Conservation (phyloP, 2,797 vertebrate species). For the Aplochiton taeniatus region DNA sequence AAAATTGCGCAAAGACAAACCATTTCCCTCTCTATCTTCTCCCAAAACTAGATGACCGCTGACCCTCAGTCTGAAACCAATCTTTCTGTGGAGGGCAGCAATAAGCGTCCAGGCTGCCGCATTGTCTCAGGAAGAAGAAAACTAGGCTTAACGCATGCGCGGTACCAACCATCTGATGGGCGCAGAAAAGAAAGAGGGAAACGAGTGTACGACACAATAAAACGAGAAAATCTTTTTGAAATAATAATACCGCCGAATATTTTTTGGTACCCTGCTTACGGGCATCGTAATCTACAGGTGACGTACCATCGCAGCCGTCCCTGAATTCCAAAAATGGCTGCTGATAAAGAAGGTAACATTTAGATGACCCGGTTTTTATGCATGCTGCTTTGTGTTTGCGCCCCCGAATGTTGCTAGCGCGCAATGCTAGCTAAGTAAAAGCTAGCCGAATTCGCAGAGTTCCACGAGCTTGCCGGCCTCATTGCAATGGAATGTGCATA, state of each 20-base stretch:
- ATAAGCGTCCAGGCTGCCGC: too few species aligned
- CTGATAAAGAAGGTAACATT: conserved; percentile 64
- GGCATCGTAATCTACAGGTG: conserved; percentile 32
- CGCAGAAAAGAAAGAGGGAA: conserved; percentile 63
- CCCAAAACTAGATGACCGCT: too few species aligned
- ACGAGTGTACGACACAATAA: background rate
- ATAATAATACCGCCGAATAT: background rate
- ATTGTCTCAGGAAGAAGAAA: too few species aligned
- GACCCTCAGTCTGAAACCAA: too few species aligned
- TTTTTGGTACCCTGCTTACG: conserved; percentile 3
- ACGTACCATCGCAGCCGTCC: conserved; percentile 4
- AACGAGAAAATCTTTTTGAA: background rate
- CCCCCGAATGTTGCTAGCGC: conserved; percentile 3
- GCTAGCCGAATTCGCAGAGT: background rate
- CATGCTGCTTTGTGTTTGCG: conserved; percentile 33
- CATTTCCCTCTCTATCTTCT: too few species aligned
- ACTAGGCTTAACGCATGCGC: conserved; percentile 38
- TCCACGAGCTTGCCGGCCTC: background rate
- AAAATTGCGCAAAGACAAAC: too few species aligned
- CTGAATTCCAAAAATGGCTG: conserved; percentile 53
- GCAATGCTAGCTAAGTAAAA: background rate
- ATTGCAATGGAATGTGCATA: too few species aligned
- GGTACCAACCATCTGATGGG: conserved; percentile 21
- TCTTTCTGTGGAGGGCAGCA: too few species aligned
- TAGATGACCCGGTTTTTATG: conserved; percentile 14